Percentiles rank a stretch among this genome's conserved stretches.
Conservation (phyloP, 1,140 invertebrate genomes). For the Drosophila nannoptera region DNA sequence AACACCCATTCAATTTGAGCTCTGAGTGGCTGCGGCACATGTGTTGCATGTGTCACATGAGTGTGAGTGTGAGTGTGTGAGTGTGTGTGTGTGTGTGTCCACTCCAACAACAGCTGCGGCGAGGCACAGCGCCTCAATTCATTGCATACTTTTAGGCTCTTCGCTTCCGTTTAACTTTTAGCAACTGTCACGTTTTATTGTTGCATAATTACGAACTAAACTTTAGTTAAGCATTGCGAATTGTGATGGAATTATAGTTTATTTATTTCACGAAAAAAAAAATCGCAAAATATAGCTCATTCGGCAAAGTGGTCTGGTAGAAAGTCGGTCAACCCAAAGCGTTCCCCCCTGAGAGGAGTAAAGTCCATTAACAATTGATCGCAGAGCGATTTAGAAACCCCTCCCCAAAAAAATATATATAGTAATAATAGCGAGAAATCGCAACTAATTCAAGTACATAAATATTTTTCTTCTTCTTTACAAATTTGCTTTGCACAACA, state of each 20-base stretch:
- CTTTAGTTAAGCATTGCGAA: neutral
- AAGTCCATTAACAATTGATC: conserved; percentile 1
- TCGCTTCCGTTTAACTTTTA: conserved; percentile 2
- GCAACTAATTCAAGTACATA: conserved; percentile 60
- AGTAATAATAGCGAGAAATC: neutral
- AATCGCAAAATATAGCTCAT: conserved; percentile 12
- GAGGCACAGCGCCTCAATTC: neutral
- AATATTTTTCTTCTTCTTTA: conserved; percentile 72
- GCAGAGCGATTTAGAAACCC: neutral
- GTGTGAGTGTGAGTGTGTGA: neutral
- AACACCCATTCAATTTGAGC: neutral
- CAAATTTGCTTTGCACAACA: conserved; percentile 64
- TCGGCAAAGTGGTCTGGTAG: conserved; percentile 49
- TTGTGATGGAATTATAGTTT: neutral
- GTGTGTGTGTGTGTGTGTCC: conserved; percentile 3
- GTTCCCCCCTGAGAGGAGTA: neutral
- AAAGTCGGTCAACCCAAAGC: conserved; percentile 28
- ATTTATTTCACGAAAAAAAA: neutral
- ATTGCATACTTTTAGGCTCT: conserved; percentile 58
- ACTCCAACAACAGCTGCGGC: neutral
- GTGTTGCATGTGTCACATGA: conserved; percentile 6
- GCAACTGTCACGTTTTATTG: neutral
- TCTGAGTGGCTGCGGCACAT: conserved; percentile 1
- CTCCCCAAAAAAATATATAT: neutral
- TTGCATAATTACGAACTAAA: neutral